Percentiles rank a stretch among this genome's conserved stretches.
Conservation (phyloP, 2,888 invertebrate genomes). For the Luperina testacea region DNA sequence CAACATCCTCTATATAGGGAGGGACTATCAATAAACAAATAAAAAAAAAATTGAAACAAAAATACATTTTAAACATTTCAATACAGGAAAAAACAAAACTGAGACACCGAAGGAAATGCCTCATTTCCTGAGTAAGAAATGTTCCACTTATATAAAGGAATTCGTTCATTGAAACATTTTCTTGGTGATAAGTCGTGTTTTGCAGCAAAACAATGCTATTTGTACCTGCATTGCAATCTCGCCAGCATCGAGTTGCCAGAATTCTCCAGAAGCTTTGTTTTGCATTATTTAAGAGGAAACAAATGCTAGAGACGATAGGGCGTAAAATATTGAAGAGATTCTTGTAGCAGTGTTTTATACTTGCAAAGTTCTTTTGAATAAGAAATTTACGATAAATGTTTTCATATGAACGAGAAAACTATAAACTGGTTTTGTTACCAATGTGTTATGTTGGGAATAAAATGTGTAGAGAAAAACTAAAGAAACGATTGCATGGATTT, state of each 20-base stretch:
- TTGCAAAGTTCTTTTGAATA: slow-evolving; percentile 37
- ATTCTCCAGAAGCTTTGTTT: background rate
- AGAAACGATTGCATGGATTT: too few relatives aligned
- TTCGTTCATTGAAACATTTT: slow-evolving; percentile 37
- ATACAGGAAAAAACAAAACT: background rate
- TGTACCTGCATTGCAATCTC: slow-evolving; percentile 45
- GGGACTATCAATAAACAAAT: slow-evolving; percentile 10
- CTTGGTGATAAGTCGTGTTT: slow-evolving; percentile 29
- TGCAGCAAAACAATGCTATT: slow-evolving; percentile 19
- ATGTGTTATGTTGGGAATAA: background rate
- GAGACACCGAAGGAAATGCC: slow-evolving; percentile 24
- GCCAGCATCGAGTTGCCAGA: background rate
- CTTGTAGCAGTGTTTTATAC: slow-evolving; percentile 24
- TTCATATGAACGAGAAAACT: slow-evolving; percentile 10
- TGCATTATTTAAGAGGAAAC: slow-evolving; percentile 31
- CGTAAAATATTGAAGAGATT: slow-evolving; percentile 27
- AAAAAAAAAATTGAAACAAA: background rate
- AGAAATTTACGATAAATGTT: slow-evolving; percentile 16
- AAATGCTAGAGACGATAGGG: slow-evolving; percentile 24
- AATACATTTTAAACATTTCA: slow-evolving; percentile 3
- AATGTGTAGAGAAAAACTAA: background rate
- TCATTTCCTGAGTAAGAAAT: slow-evolving; percentile 33
- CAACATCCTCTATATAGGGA: background rate
- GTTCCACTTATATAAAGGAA: slow-evolving; percentile 27
- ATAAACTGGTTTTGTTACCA: slow-evolving; percentile 1